phyloP scores from a whole-genome alignment of 2,113 vertebrate species.

The Nerophis lumbriciformis region DNA sequence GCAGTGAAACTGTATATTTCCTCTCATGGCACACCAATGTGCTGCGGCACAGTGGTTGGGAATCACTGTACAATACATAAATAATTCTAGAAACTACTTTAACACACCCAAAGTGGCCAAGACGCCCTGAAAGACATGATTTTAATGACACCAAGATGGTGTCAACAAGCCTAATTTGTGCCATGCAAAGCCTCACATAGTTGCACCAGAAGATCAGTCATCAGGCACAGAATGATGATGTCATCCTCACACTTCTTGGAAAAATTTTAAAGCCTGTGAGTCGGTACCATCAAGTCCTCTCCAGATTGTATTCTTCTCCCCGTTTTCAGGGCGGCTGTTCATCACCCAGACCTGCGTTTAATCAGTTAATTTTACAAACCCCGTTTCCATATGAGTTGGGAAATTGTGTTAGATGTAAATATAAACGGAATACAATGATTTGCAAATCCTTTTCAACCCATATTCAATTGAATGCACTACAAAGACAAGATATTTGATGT shows the following conservation, averaged over 20 bases:
- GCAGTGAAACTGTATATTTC: too few species aligned
- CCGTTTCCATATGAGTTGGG: too few species aligned
- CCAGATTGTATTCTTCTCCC: slow-evolving; percentile 8
- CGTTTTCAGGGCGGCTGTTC: not conserved
- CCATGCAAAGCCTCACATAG: slow-evolving; percentile 53
- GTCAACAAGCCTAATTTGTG: slow-evolving; percentile 61
- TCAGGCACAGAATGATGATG: slow-evolving; percentile 59
- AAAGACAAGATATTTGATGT: too few species aligned
- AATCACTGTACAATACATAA: too few species aligned
- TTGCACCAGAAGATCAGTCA: slow-evolving; percentile 60
- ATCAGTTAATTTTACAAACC: not conserved
- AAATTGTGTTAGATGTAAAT: too few species aligned
- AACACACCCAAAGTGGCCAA: not conserved
- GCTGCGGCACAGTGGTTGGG: too few species aligned
- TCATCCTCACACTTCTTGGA: slow-evolving; percentile 59
- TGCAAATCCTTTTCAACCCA: too few species aligned
- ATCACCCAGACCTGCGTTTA: not conserved
- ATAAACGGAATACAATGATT: too few species aligned
- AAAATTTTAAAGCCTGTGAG: slow-evolving; percentile 28
- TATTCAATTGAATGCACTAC: too few species aligned
- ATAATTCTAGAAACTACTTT: too few species aligned
- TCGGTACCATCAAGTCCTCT: slow-evolving; percentile 31
- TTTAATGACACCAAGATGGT: not conserved
- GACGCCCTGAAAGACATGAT: not conserved
- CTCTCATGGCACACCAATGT: too few species aligned